phyloP scores from a whole-genome alignment of 1,140 invertebrate species.

The Conus ventricosus region DNA sequence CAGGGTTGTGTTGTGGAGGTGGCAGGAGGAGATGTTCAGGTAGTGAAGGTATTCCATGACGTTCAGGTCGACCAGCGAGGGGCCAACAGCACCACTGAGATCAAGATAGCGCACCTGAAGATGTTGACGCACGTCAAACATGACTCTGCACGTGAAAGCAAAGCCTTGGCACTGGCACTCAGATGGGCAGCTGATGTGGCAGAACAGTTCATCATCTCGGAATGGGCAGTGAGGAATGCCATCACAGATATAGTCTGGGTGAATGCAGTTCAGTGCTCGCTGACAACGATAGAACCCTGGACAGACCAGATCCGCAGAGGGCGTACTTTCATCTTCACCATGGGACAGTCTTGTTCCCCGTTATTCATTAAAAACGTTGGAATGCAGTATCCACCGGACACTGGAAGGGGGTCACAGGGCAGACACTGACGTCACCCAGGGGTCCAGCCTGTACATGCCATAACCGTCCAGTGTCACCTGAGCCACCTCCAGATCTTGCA shows the following conservation, averaged over 20 bases:
- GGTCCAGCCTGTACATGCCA: slow-evolving; percentile 30
- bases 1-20: not conserved
- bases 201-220: slow-evolving; percentile 37
- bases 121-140: not conserved
- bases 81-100: not conserved
- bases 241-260: slow-evolving; percentile 35
- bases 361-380: slow-evolving; percentile 40
- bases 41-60: slow-evolving; percentile 21
- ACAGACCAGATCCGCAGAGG: not conserved
- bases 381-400: slow-evolving; percentile 28
- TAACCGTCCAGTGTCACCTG: slow-evolving; percentile 25
- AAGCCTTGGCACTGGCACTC: slow-evolving; percentile 25
- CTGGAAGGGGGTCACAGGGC: slow-evolving; percentile 33
- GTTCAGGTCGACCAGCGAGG: not conserved
- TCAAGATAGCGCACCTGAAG: slow-evolving; percentile 25
- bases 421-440: not conserved
- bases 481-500: not conserved
- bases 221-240: slow-evolving; percentile 34
- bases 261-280: not conserved
- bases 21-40: slow-evolving; percentile 31
- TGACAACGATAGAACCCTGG: slow-evolving; percentile 29
- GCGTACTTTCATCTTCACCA: slow-evolving; percentile 34
- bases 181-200: slow-evolving; percentile 27
- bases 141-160: slow-evolving; percentile 10
- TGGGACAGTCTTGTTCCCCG: slow-evolving; percentile 32